Percentiles rank a stretch among this genome's conserved stretches.
Evolutionary conservation across 2,113 vertebrate genomes (phyloP).

Genomic region (Crotophaga sulcirostris): DNA sequence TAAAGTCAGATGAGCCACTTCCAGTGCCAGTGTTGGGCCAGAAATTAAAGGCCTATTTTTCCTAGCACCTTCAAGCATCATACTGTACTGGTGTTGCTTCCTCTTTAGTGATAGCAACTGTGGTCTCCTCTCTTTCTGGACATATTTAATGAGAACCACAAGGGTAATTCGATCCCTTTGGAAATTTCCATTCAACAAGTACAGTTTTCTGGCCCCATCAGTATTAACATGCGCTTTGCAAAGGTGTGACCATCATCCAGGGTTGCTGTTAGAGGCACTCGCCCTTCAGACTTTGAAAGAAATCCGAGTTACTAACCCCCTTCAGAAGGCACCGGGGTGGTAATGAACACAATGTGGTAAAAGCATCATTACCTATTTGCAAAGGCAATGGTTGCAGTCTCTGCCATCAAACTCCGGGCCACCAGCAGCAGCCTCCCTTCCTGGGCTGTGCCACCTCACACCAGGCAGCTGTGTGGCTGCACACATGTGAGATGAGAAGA

Average conservation of each 20-base stretch:
- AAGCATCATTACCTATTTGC: not conserved
- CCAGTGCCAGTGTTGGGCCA: not conserved
- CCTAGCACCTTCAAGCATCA: not conserved
- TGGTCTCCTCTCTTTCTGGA: not conserved
- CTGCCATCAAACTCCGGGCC: not conserved
- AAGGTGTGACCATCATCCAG: not conserved
- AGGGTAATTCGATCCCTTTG: not conserved
- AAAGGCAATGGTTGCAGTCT: not conserved
- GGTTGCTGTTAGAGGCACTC: not conserved
- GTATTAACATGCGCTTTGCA: not conserved
- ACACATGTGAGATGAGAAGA: fast-evolving
- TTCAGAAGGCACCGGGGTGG: not conserved
- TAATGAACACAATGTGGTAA: fast-evolving
- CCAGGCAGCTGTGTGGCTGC: not conserved
- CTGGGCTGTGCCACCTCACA: not conserved
- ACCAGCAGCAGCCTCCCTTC: not conserved
- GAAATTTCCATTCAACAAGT: not conserved
- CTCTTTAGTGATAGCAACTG: not conserved
- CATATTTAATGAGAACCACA: not conserved
- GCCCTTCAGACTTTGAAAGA: not conserved
- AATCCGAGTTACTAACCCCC: not conserved
- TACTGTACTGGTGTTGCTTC: not conserved
- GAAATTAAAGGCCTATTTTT: not conserved
- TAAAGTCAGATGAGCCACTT: not conserved
- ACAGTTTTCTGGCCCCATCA: not conserved